These are phyloP conservation scores for Cacatua alba DNA, from an alignment of 2,113 vertebrate species.

Conservation along the genomic window DNA sequence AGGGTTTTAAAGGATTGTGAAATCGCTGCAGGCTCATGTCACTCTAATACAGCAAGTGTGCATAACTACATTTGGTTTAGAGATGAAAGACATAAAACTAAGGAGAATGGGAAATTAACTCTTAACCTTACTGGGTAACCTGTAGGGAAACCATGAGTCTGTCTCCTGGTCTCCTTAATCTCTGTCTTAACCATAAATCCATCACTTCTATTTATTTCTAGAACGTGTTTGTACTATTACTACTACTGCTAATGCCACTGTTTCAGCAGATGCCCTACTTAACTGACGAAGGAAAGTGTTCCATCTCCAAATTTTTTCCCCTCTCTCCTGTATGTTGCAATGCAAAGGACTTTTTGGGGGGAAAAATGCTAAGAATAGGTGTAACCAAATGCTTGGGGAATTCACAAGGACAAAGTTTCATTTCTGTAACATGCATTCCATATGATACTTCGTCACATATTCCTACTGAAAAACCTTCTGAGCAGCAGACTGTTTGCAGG, in stretches of 20 bases:
- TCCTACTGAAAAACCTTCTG: background rate
- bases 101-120: background rate
- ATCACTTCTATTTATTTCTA: background rate
- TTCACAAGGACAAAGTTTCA: background rate
- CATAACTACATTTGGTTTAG: background rate
- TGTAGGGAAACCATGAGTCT: background rate
- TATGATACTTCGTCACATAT: background rate
- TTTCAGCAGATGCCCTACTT: background rate
- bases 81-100: background rate
- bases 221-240: background rate
- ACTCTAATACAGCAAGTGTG: background rate
- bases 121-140: background rate
- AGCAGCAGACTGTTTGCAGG: background rate
- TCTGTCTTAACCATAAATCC: background rate
- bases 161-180: background rate
- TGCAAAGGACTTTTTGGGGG: background rate
- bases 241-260: background rate
- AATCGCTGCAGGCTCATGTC: background rate
- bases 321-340: background rate
- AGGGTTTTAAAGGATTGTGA: background rate
- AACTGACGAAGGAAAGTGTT: background rate
- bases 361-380: background rate
- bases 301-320: background rate
- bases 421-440: rapidly evolving
- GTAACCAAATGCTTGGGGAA: background rate